These are phyloP conservation scores for Drosophila pseudotakahashii DNA, from an alignment of 2,888 invertebrate genomes.

Conservation along the genomic window DNA sequence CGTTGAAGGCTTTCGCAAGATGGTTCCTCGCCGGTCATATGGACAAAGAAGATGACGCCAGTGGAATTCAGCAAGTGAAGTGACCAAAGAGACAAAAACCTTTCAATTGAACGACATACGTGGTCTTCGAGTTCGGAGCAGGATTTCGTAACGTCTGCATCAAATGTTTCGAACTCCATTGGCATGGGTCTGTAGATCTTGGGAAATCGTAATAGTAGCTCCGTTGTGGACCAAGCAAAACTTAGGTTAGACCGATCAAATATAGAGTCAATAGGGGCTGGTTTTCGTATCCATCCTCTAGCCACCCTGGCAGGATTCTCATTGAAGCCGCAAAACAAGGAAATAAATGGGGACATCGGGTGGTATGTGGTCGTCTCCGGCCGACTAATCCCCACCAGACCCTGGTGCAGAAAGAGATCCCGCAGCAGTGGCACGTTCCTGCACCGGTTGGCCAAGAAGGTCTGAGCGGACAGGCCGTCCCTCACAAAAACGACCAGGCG, in stretches of 20 bases:
- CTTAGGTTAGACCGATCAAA: conserved; percentile 93
- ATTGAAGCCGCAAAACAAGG: conserved; percentile 94
- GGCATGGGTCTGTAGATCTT: conserved; percentile 91
- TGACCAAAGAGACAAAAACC: conserved; percentile 86
- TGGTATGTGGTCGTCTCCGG: conserved; percentile 97
- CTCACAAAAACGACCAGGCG: conserved; percentile 94
- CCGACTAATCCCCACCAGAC: conserved; percentile 90
- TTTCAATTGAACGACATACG: conserved; percentile 92
- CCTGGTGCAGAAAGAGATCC: conserved; percentile 67
- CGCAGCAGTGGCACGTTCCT: conserved; percentile 72
- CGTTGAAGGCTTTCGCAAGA: conserved; percentile 91
- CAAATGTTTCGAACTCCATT: conserved; percentile 85
- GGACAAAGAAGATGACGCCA: conserved; percentile 92
- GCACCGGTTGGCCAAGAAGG: conserved; percentile 86
- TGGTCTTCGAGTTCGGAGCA: conserved; percentile 90
- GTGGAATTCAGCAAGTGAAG: conserved; percentile 77
- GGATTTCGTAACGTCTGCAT: conserved; percentile 86
- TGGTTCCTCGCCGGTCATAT: conserved; percentile 95
- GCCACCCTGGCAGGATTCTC: conserved; percentile 98
- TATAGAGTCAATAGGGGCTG: conserved; percentile 96
- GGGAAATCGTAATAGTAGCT: conserved; percentile 87
- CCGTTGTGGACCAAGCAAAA: conserved; percentile 98
- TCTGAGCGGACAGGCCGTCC: conserved; percentile 95
- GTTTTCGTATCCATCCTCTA: conserved; percentile 97
- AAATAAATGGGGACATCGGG: conserved; percentile 97